Evolutionary conservation across 2,888 invertebrate species (phyloP).

Genomic region (Machimus rusticus): DNA sequence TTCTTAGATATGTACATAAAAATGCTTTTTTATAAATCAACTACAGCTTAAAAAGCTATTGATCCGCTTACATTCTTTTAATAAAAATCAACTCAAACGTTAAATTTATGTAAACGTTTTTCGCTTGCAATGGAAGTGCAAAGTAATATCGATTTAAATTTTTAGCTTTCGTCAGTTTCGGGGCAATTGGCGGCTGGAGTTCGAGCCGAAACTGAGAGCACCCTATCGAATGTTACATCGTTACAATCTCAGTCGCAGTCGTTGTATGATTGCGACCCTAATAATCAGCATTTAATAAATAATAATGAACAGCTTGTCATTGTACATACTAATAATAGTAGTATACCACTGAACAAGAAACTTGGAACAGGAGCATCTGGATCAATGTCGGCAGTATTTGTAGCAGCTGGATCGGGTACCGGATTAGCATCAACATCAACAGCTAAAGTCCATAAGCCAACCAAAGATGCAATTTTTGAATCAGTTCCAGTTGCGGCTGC

Average conservation of each 20-base stretch:
- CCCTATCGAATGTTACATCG: slow-evolving; percentile 62
- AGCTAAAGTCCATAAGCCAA: slow-evolving; percentile 16
- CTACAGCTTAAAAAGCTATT: background rate
- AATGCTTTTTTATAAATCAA: background rate
- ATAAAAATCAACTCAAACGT: too few relatives aligned
- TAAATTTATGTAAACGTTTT: too few relatives aligned
- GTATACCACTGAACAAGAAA: slow-evolving; percentile 44
- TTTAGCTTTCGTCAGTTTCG: slow-evolving; percentile 33
- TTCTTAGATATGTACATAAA: background rate
- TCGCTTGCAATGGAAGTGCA: too few relatives aligned
- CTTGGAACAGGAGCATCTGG: slow-evolving; percentile 5
- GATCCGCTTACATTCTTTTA: background rate
- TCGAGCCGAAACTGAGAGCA: slow-evolving; percentile 57
- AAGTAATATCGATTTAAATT: background rate
- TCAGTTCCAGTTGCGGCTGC: slow-evolving; percentile 29
- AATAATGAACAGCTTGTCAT: slow-evolving; percentile 45
- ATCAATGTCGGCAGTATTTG: background rate
- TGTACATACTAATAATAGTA: slow-evolving; percentile 46
- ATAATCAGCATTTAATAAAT: slow-evolving; percentile 43
- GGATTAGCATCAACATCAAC: background rate
- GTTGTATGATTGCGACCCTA: slow-evolving; percentile 57
- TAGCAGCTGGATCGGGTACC: background rate
- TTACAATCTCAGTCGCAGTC: slow-evolving; percentile 62
- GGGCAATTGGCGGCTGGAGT: background rate
- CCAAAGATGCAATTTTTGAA: slow-evolving; percentile 30